These are phyloP conservation scores for Taxidea taxus DNA, from an alignment of 2,113 vertebrate species.

Conservation along the genomic window DNA sequence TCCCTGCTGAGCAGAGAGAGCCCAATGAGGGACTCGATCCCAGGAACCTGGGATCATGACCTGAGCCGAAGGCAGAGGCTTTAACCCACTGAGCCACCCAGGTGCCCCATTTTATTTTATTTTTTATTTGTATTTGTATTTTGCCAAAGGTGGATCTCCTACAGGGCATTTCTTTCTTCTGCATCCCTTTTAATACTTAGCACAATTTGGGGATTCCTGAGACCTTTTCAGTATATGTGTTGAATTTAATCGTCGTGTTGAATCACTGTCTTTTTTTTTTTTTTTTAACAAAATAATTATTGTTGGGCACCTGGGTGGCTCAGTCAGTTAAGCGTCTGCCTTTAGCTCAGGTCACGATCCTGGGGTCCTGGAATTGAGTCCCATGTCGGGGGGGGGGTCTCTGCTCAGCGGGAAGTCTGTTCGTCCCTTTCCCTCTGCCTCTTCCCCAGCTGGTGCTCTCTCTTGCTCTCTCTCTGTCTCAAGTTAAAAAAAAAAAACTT, in stretches of 20 bases:
- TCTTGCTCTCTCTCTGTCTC: not conserved
- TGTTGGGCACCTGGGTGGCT: not conserved
- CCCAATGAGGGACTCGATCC: too few relatives aligned
- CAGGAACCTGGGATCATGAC: too few relatives aligned
- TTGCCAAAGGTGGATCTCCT: not conserved
- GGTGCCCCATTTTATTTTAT: too few relatives aligned
- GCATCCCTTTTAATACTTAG: not conserved
- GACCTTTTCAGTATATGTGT: not conserved
- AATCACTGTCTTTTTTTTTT: not conserved
- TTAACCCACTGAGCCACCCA: too few relatives aligned
- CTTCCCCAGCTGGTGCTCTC: not conserved
- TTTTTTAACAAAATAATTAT: not conserved
- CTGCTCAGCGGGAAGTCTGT: not conserved
- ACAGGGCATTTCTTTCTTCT: not conserved
- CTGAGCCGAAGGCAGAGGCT: too few relatives aligned
- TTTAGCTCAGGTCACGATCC: not conserved
- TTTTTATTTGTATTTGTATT: too few relatives aligned
- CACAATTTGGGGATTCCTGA: not conserved
- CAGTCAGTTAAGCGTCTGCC: not conserved
- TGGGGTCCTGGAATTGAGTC: not conserved
- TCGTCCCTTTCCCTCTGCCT: not conserved
- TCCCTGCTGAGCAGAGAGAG: too few relatives aligned
- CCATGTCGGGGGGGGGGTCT: not conserved
- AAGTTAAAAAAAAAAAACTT: not conserved
- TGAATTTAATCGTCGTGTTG: not conserved